Evolutionary conservation across 2,888 invertebrate species (phyloP).

Genomic region (Digitonthophagus gazella): DNA sequence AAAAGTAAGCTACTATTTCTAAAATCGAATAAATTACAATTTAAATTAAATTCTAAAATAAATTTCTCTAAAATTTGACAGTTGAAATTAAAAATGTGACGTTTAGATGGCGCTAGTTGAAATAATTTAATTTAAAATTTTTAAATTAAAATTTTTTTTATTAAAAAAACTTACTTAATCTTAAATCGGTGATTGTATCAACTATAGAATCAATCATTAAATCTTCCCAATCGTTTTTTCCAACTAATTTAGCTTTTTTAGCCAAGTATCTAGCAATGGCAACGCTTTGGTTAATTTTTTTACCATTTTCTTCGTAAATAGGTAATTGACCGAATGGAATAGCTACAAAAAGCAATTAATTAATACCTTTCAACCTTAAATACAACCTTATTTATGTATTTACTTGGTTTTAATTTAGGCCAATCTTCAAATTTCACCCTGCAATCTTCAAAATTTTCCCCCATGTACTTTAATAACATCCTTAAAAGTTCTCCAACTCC

Average conservation of each 20-base stretch:
- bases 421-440: conserved; percentile 23
- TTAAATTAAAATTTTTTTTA: no score
- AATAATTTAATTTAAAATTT: no score
- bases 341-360: conserved; percentile 44
- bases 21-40: conserved; percentile 19
- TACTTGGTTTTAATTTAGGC: conserved; percentile 32
- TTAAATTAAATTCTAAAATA: no score
- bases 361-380: neutral
- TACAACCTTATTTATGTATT: neutral
- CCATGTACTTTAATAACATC: conserved; percentile 23
- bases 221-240: conserved; percentile 56
- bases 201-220: conserved; percentile 60
- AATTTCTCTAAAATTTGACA: no score
- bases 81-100: no score
- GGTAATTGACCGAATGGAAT: conserved; percentile 65
- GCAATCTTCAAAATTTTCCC: conserved; percentile 24
- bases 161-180: conserved; percentile 59
- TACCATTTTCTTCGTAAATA: conserved; percentile 61
- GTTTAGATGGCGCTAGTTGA: no score
- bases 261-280: conserved; percentile 63
- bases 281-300: conserved; percentile 57
- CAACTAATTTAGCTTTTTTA: conserved; percentile 57
- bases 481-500: conserved; percentile 32
- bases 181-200: conserved; percentile 59
- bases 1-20: conserved; percentile 55